Evolutionary conservation across 1,140 invertebrate genomes (phyloP), one percentile per base, ranked within the genome.

Genomic region (Diabrotica virgifera): DNA sequence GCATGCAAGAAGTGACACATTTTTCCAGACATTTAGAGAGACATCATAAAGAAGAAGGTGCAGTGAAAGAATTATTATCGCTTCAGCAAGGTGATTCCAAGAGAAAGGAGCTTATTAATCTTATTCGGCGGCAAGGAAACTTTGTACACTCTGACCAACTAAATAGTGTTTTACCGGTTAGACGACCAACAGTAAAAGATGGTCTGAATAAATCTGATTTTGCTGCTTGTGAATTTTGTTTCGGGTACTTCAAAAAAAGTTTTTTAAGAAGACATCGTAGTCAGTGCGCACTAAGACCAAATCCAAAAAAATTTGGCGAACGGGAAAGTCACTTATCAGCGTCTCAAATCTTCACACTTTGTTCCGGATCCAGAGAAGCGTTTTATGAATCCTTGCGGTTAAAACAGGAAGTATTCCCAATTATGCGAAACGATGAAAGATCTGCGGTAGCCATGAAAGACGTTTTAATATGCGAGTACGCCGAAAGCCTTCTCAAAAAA

Each of bases 391-490:
- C 54, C 9, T 52, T 69, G 8, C 50, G 63, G 14, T 53, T 70
- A 38, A 70, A 68, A 68, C 36, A 56, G 9, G 62, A 68, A 65
- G 57, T 70, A 46, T 68, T 70, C 52, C 36, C 56, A n/a, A 62
- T 61, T 13, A 68, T 69, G 67, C 62, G 62, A 52, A 54, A 61
- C n/a, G 69, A 71, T 55, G 60, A 64, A 8, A 67, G 68, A 50
- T 68, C 65, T 10, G 61, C 52, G 56, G 38, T 14, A 36, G 71
- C 53, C 9, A 72, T 61, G 40, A 58, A n/a, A 36, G 71, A 72
- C 51, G 9, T 55, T 35, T 14, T 73, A 6, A 71, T 72, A 24
- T 72, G 64, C 59, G 38, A 24, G 36, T 72, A 63, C 62, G 69
- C n/a, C n/a, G n/a, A n/a, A n/a, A n/a, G n/a, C n/a, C n/a, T n/a